A percentile compares a stretch with the other conserved stretches of the same genome.
These are phyloP conservation scores for Haplochromis burtoni DNA, from an alignment of 2,113 vertebrate genomes.

Conservation along the genomic window DNA sequence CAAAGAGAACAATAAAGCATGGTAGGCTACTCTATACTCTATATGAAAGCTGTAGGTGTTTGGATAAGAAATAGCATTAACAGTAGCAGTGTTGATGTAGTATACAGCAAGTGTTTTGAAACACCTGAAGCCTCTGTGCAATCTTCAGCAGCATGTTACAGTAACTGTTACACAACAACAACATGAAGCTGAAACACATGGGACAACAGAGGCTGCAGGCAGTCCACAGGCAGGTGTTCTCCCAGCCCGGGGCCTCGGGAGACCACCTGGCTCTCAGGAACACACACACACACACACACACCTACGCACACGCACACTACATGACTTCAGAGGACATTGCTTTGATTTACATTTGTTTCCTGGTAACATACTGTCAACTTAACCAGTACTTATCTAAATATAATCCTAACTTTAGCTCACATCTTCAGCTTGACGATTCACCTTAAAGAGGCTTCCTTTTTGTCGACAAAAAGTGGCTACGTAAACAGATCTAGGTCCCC, in stretches of 20 bases:
- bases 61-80: not conserved
- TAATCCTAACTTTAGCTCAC: not conserved
- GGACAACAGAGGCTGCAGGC: conserved; percentile 28
- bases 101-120: not conserved
- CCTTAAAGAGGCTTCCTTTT: not conserved
- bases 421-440: not conserved
- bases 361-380: not conserved
- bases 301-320: no score
- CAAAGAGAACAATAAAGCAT: not conserved
- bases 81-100: not conserved
- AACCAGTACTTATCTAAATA: not conserved
- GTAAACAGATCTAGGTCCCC: not conserved
- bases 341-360: not conserved
- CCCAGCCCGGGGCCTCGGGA: conserved; percentile 19
- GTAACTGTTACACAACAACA: conserved; percentile 54
- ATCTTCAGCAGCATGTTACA: not conserved
- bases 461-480: not conserved
- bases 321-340: not conserved
- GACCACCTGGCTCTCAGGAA: conserved; percentile 40
- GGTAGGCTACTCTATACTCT: not conserved
- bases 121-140: not conserved
- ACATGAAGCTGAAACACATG: conserved; percentile 17
- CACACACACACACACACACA: conserved; percentile 2
- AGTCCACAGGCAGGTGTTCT: conserved; percentile 54
- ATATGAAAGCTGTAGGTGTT: not conserved